Base-by-base conservation (phyloP, 1,140 invertebrate genomes). In the Drosophila baimaii region DNA sequence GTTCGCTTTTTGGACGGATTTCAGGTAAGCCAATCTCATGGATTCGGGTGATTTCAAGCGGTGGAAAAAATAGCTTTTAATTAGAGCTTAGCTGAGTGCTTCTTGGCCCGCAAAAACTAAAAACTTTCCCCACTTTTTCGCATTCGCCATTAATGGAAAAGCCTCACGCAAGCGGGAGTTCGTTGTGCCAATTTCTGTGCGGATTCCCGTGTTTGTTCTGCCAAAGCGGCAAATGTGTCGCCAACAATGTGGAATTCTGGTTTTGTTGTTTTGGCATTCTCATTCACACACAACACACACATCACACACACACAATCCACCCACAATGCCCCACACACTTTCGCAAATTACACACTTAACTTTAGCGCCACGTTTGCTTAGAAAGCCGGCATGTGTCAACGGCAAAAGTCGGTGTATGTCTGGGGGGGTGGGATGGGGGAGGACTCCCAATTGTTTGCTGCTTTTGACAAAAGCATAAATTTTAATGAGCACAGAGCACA, bases 321-420 rank as follows among this genome's bases (percentile, higher is more conserved):
- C 31, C 51, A 52, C 29, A 52, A 33, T 21, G 29, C 13, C 19
- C 56, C 44, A 68, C 46, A 79, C 83, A 88, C 83, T 89, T 73
- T 77, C 81, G 62, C 79, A 88, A 88, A 88, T 88, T 88, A 79
- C 83, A 83, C 84, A 88, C 83, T 88, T 86, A 82, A 66, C 79
- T 73, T 44, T 62, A 76, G 61, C 52, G 52, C 58, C 71, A 23
- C 39, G 66, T 63, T 70, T 65, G 76, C 78, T 78, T 85, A 62
- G 72, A 73, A 77, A 62, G 49, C 52, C 64, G 58, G 66, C 68
- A 76, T 80, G 62, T 85, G 77, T 78, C 81, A 85, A 74, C 64
- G 66, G 81, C 72, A 73, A 66, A 44, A 54, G 80, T 66, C 80
- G 47, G 17, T 39, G n/a, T 37, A 37, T 55, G 51, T 33, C 25